Conservation (phyloP, 2,797 vertebrate species). For the Epinephelus awoara region DNA sequence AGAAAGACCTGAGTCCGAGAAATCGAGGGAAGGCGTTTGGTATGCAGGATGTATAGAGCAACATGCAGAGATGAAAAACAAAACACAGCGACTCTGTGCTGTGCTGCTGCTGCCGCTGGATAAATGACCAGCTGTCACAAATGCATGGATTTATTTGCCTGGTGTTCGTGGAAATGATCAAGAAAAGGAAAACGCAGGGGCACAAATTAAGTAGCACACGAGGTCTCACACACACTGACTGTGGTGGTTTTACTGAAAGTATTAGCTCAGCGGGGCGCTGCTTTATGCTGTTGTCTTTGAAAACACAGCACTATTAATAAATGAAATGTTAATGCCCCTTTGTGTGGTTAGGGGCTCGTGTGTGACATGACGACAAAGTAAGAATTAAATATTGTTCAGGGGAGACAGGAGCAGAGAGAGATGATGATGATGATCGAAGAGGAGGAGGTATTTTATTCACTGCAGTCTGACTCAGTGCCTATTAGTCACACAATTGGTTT, state of each 20-base stretch:
- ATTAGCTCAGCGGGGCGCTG: slow-evolving; percentile 15
- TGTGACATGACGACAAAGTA: slow-evolving; percentile 1
- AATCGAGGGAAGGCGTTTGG: slow-evolving; percentile 26
- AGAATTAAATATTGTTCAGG: slow-evolving; percentile 33
- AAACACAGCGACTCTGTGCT: slow-evolving; percentile 2
- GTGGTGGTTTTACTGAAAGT: slow-evolving; percentile 12
- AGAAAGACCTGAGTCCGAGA: slow-evolving; percentile 11
- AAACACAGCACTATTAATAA: slow-evolving; percentile 11
- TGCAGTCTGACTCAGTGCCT: slow-evolving; percentile 67
- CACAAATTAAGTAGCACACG: slow-evolving; percentile 23
- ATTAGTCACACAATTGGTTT: slow-evolving; percentile 74
- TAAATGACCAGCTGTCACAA: slow-evolving; percentile 47
- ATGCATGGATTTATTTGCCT: slow-evolving; percentile 43
- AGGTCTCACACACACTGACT: slow-evolving; percentile 3
- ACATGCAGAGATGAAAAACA: slow-evolving; percentile 49
- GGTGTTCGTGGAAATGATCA: slow-evolving; percentile 42
- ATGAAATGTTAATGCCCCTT: not conserved
- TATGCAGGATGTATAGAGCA: slow-evolving; percentile 47
- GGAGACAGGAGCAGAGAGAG: slow-evolving; percentile 18
- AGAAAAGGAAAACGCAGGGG: slow-evolving; percentile 25
- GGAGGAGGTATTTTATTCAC: slow-evolving; percentile 64
- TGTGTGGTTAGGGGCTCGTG: not conserved
- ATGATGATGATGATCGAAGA: slow-evolving; percentile 44
- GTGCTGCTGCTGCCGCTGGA: slow-evolving; percentile 32
- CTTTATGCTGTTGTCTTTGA: slow-evolving; percentile 42